Evolutionary conservation across 2,888 invertebrate species (phyloP).

Genomic region (Machimus rusticus): DNA sequence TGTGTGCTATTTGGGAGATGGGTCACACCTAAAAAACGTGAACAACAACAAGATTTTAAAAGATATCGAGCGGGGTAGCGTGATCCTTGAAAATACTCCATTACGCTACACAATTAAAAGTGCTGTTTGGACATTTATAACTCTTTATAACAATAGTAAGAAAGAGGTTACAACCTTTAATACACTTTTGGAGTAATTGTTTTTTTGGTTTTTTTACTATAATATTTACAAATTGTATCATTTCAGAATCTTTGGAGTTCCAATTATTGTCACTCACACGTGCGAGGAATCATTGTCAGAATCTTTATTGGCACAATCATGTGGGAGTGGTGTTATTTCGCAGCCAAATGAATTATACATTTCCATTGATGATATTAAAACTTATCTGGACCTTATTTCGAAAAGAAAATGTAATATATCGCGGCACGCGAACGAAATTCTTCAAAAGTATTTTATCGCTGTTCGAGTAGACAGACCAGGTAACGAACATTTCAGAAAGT

Average conservation of each 20-base stretch:
- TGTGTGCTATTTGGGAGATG: constrained; percentile 61
- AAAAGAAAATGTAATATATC: constrained; percentile 53
- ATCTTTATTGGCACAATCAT: constrained; percentile 54
- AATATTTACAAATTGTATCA: neutral
- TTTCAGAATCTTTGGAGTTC: constrained; percentile 60
- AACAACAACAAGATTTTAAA: constrained; percentile 54
- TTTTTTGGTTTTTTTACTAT: neutral
- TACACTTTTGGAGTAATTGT: constrained; percentile 58
- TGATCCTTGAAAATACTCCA: constrained; percentile 53
- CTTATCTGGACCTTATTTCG: constrained; percentile 53
- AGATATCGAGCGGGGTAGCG: constrained; percentile 52
- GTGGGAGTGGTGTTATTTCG: neutral
- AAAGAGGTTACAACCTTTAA: constrained; percentile 55
- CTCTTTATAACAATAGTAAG: constrained; percentile 52
- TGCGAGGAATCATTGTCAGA: constrained; percentile 54
- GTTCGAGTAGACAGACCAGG: constrained; percentile 61
- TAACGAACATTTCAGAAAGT: neutral
- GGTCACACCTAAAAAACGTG: constrained; percentile 55
- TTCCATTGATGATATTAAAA: constrained; percentile 55
- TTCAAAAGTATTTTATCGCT: constrained; percentile 64
- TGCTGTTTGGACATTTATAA: constrained; percentile 59
- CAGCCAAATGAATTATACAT: constrained; percentile 54
- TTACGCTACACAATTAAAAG: constrained; percentile 53
- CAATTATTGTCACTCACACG: constrained; percentile 55
- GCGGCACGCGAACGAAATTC: constrained; percentile 57